Evolutionary conservation across 2,113 vertebrate genomes (phyloP).

Genomic region (Haplochromis burtoni): DNA sequence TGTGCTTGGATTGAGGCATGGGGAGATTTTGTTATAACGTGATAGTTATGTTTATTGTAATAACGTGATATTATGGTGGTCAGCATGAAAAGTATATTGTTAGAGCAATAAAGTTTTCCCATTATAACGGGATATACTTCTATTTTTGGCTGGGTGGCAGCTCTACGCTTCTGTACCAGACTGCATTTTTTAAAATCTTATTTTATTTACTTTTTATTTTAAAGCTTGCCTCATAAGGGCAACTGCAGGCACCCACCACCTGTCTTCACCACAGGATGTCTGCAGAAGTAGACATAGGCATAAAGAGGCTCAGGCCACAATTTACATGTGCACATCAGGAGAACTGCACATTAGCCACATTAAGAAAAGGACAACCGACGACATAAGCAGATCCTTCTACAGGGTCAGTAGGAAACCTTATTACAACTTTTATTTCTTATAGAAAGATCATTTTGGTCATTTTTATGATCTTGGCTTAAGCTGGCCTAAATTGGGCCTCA

Average conservation of each 20-base stretch:
- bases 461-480: not conserved
- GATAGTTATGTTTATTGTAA: not conserved
- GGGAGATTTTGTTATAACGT: not conserved
- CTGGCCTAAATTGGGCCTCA: not conserved
- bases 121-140: not conserved
- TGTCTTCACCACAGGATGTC: not conserved
- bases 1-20: not conserved
- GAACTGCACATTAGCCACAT: not conserved
- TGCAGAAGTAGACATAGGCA: not conserved
- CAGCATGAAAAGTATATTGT: not conserved
- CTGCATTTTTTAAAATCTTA: not conserved
- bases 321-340: not conserved
- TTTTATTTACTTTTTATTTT: not conserved
- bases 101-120: not conserved
- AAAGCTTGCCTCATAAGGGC: not conserved
- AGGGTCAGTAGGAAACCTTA: not conserved
- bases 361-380: not conserved
- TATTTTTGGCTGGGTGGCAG: not conserved
- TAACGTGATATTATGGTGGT: rapidly evolving
- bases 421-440: not conserved
- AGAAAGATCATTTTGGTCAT: not conserved
- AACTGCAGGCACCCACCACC: not conserved
- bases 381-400: not conserved
- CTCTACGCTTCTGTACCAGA: not conserved
- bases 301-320: not conserved